Conservation (phyloP, 2,888 invertebrate species). For the Noctua comes region DNA sequence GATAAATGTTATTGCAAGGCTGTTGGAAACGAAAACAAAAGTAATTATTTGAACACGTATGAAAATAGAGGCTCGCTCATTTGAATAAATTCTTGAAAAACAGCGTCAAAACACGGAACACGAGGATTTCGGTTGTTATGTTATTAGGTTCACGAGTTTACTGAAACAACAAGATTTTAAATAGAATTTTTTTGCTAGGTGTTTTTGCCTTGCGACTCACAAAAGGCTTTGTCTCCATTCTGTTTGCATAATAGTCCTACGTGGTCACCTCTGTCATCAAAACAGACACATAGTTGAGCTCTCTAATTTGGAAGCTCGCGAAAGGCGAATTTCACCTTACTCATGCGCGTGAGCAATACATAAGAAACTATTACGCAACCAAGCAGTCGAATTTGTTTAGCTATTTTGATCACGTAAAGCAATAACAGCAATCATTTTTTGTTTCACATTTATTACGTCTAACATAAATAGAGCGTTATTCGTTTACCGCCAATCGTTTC, state of each 20-base stretch:
- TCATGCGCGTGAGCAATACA: constrained; percentile 65
- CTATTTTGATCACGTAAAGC: constrained; percentile 61
- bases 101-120: constrained; percentile 30
- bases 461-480: constrained; percentile 39
- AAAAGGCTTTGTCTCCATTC: not conserved
- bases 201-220: not conserved
- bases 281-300: constrained; percentile 52
- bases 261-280: constrained; percentile 39
- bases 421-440: constrained; percentile 61
- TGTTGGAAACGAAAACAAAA: constrained; percentile 20
- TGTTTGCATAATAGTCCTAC: constrained; percentile 2
- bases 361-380: constrained; percentile 64
- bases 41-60: constrained; percentile 6
- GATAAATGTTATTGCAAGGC: not conserved
- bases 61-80: constrained; percentile 32
- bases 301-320: constrained; percentile 66
- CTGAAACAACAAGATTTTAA: constrained; percentile 17
- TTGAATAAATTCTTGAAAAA: constrained; percentile 35
- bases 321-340: constrained; percentile 78
- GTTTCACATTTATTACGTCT: constrained; percentile 55
- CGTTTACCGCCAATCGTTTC: constrained; percentile 47
- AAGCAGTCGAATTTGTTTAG: constrained; percentile 55
- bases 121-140: constrained; percentile 2
- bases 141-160: constrained; percentile 19
- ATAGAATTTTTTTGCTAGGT: not conserved